These are phyloP conservation scores for Karalla daura DNA, from an alignment of 2,797 vertebrate genomes.

Conservation along the genomic window DNA sequence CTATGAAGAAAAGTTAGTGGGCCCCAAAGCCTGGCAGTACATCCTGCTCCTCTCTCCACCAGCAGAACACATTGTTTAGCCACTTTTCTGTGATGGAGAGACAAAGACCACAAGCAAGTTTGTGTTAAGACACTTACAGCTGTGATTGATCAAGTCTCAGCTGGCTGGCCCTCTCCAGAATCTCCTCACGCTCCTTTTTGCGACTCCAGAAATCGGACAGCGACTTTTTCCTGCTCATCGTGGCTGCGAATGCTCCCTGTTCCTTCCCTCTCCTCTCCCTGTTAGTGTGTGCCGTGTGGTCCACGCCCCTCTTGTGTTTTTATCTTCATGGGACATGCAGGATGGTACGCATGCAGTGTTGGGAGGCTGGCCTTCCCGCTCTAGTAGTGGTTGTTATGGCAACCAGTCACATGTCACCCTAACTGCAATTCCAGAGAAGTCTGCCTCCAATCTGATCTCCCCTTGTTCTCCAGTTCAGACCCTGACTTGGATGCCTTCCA, in stretches of 20 bases:
- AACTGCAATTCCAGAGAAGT: not conserved
- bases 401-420: not conserved
- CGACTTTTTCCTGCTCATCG: not conserved
- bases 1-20: too few species aligned
- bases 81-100: too few species aligned
- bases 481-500: not conserved
- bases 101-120: too few species aligned
- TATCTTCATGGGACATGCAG: not conserved
- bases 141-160: conserved; percentile 40
- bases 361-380: not conserved
- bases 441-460: not conserved
- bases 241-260: conserved; percentile 42
- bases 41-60: not conserved
- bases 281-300: not conserved
- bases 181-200: not conserved
- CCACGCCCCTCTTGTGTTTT: not conserved
- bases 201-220: conserved; percentile 46
- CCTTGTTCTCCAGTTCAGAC: not conserved
- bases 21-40: too few species aligned
- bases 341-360: not conserved
- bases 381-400: not conserved
- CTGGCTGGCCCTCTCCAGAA: conserved; percentile 2
- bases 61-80: too few species aligned
- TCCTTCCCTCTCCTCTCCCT: not conserved
- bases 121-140: conserved; percentile 46